Conservation (phyloP, 1,140 invertebrate genomes). For the Trichoplusia ni region DNA sequence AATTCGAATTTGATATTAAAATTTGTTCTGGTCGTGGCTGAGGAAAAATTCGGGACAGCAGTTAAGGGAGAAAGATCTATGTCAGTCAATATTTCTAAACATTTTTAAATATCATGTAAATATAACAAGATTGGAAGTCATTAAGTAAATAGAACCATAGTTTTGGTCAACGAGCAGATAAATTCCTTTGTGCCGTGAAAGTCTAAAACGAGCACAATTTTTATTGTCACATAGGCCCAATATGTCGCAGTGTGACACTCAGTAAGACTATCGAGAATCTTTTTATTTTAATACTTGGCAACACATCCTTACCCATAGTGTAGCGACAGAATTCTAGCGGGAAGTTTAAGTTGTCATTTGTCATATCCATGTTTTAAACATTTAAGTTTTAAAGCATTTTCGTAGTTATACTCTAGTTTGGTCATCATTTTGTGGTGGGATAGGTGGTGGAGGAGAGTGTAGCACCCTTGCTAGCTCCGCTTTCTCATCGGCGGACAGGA, state of each 20-base stretch:
- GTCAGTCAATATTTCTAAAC: not conserved
- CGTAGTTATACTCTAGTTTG: conserved; percentile 61
- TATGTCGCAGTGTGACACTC: not conserved
- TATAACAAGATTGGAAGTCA: conserved; percentile 2
- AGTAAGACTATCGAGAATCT: not conserved
- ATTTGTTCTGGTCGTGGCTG: not conserved
- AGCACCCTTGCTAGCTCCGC: conserved; percentile 73
- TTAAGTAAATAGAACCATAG: conserved; percentile 6
- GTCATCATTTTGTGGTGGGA: conserved; percentile 54
- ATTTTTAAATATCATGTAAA: conserved; percentile 10
- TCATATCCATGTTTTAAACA: conserved; percentile 19
- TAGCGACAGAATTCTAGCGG: conserved; percentile 18
- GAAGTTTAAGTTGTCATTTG: conserved; percentile 21
- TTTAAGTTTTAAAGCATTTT: conserved; percentile 14
- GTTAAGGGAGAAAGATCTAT: not conserved
- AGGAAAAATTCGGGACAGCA: not conserved
- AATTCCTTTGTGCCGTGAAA: conserved; percentile 4
- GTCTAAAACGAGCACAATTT: not conserved
- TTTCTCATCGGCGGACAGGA: conserved; percentile 81
- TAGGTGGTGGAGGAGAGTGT: conserved; percentile 55
- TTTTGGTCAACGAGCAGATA: conserved; percentile 4
- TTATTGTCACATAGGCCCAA: conserved; percentile 9
- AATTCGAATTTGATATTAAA: no score
- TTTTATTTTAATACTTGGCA: conserved; percentile 3
- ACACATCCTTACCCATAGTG: not conserved